phyloP scores from a whole-genome alignment of 30 jellyfish, hydroid and myxozoan species.

The Turritopsis dohrnii region DNA sequence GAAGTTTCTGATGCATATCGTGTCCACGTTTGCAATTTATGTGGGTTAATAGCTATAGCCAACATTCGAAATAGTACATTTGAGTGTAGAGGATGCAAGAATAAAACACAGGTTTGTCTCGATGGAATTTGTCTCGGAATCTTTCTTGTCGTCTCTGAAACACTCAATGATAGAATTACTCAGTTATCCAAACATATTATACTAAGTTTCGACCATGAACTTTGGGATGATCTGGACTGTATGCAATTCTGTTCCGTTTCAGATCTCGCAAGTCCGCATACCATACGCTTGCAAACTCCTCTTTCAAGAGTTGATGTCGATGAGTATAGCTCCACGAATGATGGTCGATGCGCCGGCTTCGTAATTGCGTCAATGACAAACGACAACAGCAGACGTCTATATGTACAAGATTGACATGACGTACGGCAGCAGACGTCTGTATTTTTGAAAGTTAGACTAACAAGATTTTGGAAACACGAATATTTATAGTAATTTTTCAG shows the following conservation, averaged over 20 bases:
- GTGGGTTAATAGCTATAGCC: conserved; percentile 98
- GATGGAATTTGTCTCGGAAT: background rate
- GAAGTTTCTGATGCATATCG: conserved; percentile 99
- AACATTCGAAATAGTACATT: conserved; percentile 79
- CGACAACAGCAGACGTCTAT: too few relatives aligned
- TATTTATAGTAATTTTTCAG: background rate
- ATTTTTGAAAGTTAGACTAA: too few relatives aligned
- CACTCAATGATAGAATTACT: background rate
- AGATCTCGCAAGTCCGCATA: conserved; percentile 94
- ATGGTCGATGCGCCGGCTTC: conserved; percentile 69
- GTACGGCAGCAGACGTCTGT: too few relatives aligned
- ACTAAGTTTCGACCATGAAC: too few relatives aligned
- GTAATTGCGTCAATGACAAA: background rate
- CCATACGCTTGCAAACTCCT: conserved; percentile 99
- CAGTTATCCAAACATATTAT: too few relatives aligned
- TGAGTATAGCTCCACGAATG: conserved; percentile 98
- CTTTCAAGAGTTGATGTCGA: conserved; percentile 98
- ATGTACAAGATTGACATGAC: too few relatives aligned
- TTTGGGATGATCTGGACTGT: background rate
- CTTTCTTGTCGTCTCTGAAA: background rate
- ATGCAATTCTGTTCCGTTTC: background rate
- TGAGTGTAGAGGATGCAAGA: conserved; percentile 98
- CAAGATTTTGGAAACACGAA: too few relatives aligned
- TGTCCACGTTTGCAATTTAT: conserved; percentile 87
- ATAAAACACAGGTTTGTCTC: conserved; percentile 83